These are phyloP conservation scores for Stenchaetothrips biformis DNA, from an alignment of 2,888 invertebrate species.

Conservation along the genomic window DNA sequence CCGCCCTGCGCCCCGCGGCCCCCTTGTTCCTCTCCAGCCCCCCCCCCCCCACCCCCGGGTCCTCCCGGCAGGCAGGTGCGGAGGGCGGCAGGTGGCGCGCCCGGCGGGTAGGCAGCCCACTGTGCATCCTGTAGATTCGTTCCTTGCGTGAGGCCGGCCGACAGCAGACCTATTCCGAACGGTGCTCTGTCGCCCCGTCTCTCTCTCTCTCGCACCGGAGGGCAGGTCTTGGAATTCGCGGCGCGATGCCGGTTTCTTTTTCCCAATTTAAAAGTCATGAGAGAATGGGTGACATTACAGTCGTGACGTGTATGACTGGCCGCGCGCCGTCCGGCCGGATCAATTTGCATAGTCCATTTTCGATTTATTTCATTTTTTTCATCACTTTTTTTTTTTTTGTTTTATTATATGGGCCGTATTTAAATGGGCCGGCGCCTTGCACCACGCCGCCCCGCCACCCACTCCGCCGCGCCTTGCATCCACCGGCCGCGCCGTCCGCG, in stretches of 20 bases:
- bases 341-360: conserved; percentile 20
- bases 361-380: conserved; percentile 22
- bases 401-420: neutral
- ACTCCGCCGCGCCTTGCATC: neutral
- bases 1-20: too few relatives aligned
- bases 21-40: too few relatives aligned
- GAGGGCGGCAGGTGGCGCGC: too few relatives aligned
- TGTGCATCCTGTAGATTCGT: too few relatives aligned
- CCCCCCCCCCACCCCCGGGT: too few relatives aligned
- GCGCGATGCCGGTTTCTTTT: neutral
- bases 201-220: neutral
- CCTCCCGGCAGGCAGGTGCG: too few relatives aligned
- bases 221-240: neutral
- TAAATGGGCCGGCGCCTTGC: neutral
- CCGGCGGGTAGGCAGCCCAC: too few relatives aligned
- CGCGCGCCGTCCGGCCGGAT: neutral
- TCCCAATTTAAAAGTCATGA: conserved; percentile 19
- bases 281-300: conserved; percentile 17
- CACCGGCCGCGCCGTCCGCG: neutral
- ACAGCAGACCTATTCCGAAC: too few relatives aligned
- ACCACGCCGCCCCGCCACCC: neutral
- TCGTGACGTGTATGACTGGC: neutral
- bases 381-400: neutral
- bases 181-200: neutral
- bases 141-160: too few relatives aligned